Percentiles rank a stretch among this genome's conserved stretches.
phyloP scores from a whole-genome alignment of 2,113 vertebrate species.

The Synodontis membranacea region DNA sequence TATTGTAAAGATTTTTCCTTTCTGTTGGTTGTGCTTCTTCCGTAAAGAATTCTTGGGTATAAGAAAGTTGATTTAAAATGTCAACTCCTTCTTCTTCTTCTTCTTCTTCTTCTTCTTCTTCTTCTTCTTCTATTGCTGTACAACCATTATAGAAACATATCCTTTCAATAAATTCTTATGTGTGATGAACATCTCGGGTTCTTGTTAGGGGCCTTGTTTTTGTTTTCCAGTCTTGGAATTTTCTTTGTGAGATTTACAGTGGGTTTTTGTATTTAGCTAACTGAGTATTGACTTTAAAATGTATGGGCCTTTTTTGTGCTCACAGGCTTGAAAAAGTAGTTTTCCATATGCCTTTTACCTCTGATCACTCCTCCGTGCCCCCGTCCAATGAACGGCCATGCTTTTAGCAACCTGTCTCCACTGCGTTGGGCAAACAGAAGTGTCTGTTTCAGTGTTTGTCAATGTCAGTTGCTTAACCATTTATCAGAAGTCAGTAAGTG shows the following conservation, averaged over 20 bases:
- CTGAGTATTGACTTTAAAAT: background rate
- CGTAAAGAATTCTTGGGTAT: background rate
- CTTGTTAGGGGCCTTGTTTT: background rate
- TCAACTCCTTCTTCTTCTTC: background rate
- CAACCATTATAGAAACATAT: background rate
- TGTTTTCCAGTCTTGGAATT: background rate
- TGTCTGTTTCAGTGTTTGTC: conserved; percentile 76
- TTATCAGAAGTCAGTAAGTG: conserved; percentile 73
- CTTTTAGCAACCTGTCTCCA: conserved; percentile 73
- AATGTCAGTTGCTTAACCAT: conserved; percentile 75
- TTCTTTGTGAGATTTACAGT: background rate
- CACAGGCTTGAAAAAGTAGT: conserved; percentile 59
- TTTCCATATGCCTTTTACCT: conserved; percentile 66
- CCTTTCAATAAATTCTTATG: background rate
- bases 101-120: background rate
- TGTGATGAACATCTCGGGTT: background rate
- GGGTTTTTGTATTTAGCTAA: background rate
- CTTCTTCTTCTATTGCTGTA: background rate
- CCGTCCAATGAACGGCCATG: conserved; percentile 73
- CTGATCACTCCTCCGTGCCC: conserved; percentile 62
- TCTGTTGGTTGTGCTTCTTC: background rate
- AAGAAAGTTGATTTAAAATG: background rate
- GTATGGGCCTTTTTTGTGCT: conserved; percentile 43
- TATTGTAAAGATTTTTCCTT: background rate
- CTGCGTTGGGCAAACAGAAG: conserved; percentile 72